Evolutionary conservation across 2,797 vertebrate genomes (phyloP).

Genomic region (Perodicticus potto): DNA sequence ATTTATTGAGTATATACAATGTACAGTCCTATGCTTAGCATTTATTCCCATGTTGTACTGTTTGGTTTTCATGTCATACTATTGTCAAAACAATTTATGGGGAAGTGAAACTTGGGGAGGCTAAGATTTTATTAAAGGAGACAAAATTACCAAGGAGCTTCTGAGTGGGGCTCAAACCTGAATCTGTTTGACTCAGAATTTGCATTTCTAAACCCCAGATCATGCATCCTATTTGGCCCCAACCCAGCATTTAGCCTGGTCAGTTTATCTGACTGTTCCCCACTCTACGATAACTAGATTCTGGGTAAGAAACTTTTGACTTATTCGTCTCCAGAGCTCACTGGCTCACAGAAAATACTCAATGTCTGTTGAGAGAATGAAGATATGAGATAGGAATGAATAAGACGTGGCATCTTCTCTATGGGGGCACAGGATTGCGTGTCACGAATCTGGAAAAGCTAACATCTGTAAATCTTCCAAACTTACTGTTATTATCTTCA

Average conservation of each 20-base stretch:
- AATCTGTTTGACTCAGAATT: not conserved
- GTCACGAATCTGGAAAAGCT: not conserved
- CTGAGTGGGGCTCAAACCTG: not conserved
- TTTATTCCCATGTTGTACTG: not conserved
- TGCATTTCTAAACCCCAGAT: not conserved
- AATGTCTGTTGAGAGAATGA: not conserved
- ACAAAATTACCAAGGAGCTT: not conserved
- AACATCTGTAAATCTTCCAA: not conserved
- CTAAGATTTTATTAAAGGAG: conserved; percentile 6
- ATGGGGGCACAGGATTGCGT: not conserved
- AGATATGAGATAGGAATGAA: not conserved
- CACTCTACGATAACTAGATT: no score
- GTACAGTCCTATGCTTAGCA: not conserved
- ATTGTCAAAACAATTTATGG: not conserved
- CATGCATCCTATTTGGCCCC: not conserved
- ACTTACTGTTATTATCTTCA: not conserved
- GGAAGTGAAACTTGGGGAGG: not conserved
- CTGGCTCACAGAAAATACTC: not conserved
- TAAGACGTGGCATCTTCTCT: not conserved
- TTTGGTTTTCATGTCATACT: not conserved
- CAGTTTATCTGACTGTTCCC: not conserved
- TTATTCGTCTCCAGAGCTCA: not conserved
- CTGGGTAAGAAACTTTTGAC: not conserved
- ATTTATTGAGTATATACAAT: not conserved
- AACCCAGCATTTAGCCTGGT: not conserved